Base-by-base conservation (phyloP, 2,113 vertebrate species). In the Chiloscyllium plagiosum region DNA sequence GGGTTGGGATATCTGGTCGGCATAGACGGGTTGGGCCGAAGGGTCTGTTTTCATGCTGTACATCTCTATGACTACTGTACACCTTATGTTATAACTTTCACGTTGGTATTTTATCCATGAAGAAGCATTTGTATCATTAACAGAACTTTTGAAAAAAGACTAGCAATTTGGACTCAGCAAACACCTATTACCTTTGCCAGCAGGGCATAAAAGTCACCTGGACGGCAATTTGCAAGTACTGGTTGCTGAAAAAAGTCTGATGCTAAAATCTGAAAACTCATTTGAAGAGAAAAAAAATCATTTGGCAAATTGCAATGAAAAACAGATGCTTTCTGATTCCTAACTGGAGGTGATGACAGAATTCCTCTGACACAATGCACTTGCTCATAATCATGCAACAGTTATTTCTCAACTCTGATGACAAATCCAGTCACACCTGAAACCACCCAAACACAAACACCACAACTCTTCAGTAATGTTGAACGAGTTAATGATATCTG, bases 261-360 rank as follows among this genome's bases (percentile, higher is more conserved):
- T 76, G 47, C 42, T 42, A 33, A 69, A 24, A 26, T 47, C 66
- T 95, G 47, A 95, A 47, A 72, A 72, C 29, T 47, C 94, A 70
- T 24, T 47, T 42, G 47, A 7, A 94, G n/a, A 94, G 4, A 37
- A 93, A 68, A 76, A 10, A 12, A 37, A 69, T 68, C 8, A 15
- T 61, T 94, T 94, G 8, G 66, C 68, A 70, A 94, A 94, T 50
- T 94, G 47, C 66, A 94, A 94, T 94, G 65, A 3, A 70, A 50
- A 94, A 69, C 93, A 94, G 68, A 70, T 94, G 93, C 37, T 94
- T 94, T 37, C 66, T 47, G 93, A 94, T 70, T 70, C 42, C 72
- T 47, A 42, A 95, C 42, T 7, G 4, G 12, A 50, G 24, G 94
- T 72, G 94, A 95, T 95, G 94, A 95, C 69, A 95, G 94, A 95